Base-by-base conservation (phyloP, 2,888 invertebrate genomes). In the Idaea biselata region DNA sequence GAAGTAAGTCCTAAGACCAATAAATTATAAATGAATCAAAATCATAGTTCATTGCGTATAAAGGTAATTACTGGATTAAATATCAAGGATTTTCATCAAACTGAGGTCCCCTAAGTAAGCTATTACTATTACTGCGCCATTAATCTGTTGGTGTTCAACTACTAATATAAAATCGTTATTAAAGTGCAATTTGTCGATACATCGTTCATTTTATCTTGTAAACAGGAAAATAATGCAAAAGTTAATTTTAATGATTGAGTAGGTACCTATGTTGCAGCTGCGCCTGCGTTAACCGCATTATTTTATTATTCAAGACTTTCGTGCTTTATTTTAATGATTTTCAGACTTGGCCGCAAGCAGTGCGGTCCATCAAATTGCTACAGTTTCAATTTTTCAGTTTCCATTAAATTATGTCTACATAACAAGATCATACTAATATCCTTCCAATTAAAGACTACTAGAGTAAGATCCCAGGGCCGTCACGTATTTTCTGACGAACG, bases 141-240 rank as follows among this genome's bases (percentile, higher is more conserved):
- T 44, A 44, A 44, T 44, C 11, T 44, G 44, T 44, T 11, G 14
- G 3, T 11, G 44, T 44, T 44, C 44, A 44, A 44, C 14, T 14
- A 32, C 6, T 14, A 44, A 44, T 44, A 44, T 44, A 44, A 44
- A 44, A 44, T 44, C 8, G 44, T 14, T 44, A 44, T 8, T 44
- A 44, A 44, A 18, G 57, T 58, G 25, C 53, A 60, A 58, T 57
- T 58, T 58, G 32, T 58, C 53, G 18, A 60, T 60, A 18, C 60
- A 11, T n/a, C 61, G 66, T 63, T n/a, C n/a, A n/a, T n/a, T n/a
- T 64, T 63, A 64, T 64, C 63, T 63, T 59, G 72, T 76, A 75
- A 73, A 75, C 75, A 75, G 75, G 74, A 76, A 75, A 76, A 75
- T 73, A 65, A 70, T 69, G 57, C 54, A 16, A 58, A 59, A n/a